Evolutionary conservation across 2,113 vertebrate genomes (phyloP), one percentile per base, ranked within the genome.

Genomic region (Oenanthe oenanthe): DNA sequence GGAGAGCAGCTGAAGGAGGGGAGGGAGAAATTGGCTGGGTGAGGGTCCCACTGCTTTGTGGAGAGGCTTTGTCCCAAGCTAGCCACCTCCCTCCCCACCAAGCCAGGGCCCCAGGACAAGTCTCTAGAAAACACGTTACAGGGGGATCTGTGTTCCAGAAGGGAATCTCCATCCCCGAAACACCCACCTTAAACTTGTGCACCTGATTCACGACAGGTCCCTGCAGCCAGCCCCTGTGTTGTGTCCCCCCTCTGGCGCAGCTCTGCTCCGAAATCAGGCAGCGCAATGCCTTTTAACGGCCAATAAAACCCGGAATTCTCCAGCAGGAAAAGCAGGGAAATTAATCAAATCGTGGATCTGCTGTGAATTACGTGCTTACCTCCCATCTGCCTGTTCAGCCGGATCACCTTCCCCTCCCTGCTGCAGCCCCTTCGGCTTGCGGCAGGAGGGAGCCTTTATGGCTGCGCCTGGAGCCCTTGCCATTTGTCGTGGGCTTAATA

Each of bases 271-370:
- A 95, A 91, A 88, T 85, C 89, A 80, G 81, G 92, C 91, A 54
- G 42, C 4, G 1, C 45, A 13, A n/a, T 91, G 91, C 90, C 82
- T 88, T 96, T 95, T 93, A 95, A 92, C 11, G 6, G 85, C 92
- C 85, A 95, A 93, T 94, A 95, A 96, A 96, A 40, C 38, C 7
- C 40, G 4, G 92, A 96, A 96, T 93, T 96, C 95, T 92, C 82
- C 71, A 96, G 71, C 92, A 96, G 94, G 93, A 95, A 96, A 96
- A 96, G 89, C 94, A 92, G 76, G 90, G 93, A 94, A 95, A 96
- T 97, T 83, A 92, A 96, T 96, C 94, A 95, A 90, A 94, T 84
- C 4, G 20, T 88, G 93, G 94, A 88, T 96, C 96, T 95, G 96
- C 92, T 92, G 94, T 95, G 95, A 96, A 96, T 96, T 95, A 96